A percentile compares a stretch with the other conserved stretches of the same genome.
Conservation (phyloP, 2,113 vertebrate species). For the Anser brachyrhynchus region DNA sequence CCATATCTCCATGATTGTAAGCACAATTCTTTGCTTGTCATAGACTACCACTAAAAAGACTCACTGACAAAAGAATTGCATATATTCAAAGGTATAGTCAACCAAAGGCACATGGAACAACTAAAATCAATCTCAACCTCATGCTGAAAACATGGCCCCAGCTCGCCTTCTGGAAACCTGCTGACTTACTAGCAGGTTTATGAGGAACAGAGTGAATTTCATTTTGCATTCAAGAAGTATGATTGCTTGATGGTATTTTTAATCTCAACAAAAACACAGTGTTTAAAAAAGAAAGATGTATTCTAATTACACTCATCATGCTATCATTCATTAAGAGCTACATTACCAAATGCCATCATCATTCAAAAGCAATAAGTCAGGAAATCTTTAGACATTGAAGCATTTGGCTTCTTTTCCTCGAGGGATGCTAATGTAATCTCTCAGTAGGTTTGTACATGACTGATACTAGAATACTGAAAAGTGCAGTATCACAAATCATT, state of each 20-base stretch:
- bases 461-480: background rate
- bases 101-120: background rate
- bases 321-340: slow-evolving; percentile 37
- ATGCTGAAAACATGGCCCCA: background rate
- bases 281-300: slow-evolving; percentile 32
- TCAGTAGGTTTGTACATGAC: background rate
- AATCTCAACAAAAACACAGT: slow-evolving; percentile 10
- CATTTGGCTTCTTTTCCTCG: slow-evolving; percentile 8
- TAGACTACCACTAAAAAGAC: background rate
- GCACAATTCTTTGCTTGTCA: background rate
- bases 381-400: slow-evolving; percentile 44
- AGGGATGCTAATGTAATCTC: slow-evolving; percentile 26
- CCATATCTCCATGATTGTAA: background rate
- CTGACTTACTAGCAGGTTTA: background rate
- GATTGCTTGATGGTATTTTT: slow-evolving; percentile 2
- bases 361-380: slow-evolving; percentile 27
- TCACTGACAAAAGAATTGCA: background rate
- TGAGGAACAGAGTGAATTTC: background rate
- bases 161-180: background rate
- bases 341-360: slow-evolving; percentile 48
- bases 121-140: background rate
- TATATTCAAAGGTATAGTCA: background rate
- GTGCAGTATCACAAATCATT: background rate
- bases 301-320: slow-evolving; percentile 36
- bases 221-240: slow-evolving; percentile 9